Conservation (phyloP, 2,797 vertebrate genomes). For the Rachycentron canadum region DNA sequence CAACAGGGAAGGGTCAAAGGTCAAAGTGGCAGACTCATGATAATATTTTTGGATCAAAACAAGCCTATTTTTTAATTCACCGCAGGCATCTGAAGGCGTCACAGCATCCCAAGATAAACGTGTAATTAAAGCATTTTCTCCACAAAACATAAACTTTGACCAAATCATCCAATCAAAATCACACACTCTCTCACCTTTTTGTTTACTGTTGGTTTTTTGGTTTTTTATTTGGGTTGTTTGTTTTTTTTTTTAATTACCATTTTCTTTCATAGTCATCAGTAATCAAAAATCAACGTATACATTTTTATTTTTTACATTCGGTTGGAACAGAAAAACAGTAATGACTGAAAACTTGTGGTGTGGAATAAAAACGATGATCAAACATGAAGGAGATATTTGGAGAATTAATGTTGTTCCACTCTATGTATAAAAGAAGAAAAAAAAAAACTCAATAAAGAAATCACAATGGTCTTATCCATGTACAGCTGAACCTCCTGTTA, state of each 20-base stretch:
- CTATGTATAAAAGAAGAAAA: slow-evolving; percentile 80
- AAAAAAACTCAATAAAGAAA: slow-evolving; percentile 82
- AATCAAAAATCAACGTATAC: slow-evolving; percentile 57
- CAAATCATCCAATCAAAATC: slow-evolving; percentile 12
- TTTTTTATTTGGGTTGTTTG: neutral
- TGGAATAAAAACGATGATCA: slow-evolving; percentile 81
- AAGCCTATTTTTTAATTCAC: slow-evolving; percentile 26
- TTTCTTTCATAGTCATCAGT: slow-evolving; percentile 55
- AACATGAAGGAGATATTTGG: slow-evolving; percentile 75
- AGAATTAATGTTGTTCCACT: slow-evolving; percentile 84
- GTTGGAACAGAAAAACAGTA: slow-evolving; percentile 77
- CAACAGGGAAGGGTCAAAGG: slow-evolving; percentile 52
- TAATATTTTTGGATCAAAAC: slow-evolving; percentile 20
- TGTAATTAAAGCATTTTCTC: slow-evolving; percentile 11
- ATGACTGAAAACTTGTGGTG: slow-evolving; percentile 78
- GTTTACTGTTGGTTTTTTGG: slow-evolving; percentile 8
- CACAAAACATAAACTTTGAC: neutral
- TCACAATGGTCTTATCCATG: slow-evolving; percentile 82
- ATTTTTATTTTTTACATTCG: slow-evolving; percentile 71
- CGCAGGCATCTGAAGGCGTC: neutral
- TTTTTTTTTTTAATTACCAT: neutral
- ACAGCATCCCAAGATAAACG: slow-evolving; percentile 11
- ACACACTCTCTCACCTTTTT: slow-evolving; percentile 9
- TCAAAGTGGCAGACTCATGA: slow-evolving; percentile 31
- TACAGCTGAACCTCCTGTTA: slow-evolving; percentile 55